Conservation (phyloP, 2,797 vertebrate species). For the Paramormyrops hopkinsi region DNA sequence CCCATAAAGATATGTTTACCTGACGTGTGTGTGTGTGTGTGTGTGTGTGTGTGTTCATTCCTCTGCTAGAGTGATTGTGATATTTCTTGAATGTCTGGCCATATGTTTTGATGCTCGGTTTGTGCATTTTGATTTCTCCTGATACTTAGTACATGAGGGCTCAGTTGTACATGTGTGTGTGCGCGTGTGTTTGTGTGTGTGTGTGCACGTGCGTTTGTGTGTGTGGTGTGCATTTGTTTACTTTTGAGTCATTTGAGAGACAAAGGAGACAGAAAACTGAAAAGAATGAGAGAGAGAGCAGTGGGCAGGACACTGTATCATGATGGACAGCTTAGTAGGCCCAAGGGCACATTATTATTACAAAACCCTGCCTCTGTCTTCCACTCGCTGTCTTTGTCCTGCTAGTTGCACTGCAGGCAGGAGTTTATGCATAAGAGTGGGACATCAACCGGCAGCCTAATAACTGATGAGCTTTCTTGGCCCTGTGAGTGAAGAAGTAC, state of each 20-base stretch:
- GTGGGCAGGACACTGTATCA: not conserved
- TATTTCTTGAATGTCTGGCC: not conserved
- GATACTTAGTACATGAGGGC: not conserved
- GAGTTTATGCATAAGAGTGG: conserved; percentile 31
- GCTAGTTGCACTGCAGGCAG: conserved; percentile 41
- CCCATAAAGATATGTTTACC: not conserved
- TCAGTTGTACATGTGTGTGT: not conserved
- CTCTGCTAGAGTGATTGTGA: not conserved
- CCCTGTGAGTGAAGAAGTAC: conserved; percentile 43
- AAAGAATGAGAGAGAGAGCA: not conserved
- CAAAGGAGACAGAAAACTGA: not conserved
- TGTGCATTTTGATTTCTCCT: not conserved
- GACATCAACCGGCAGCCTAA: conserved; percentile 36
- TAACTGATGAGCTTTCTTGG: conserved; percentile 39
- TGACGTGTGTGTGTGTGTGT: not conserved
- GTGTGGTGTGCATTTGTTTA: conserved; percentile 1
- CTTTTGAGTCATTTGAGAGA: not conserved
- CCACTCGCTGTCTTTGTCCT: conserved; percentile 26
- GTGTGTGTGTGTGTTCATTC: not conserved
- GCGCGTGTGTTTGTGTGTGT: not conserved
- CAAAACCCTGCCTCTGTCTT: conserved; percentile 38
- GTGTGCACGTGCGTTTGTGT: not conserved
- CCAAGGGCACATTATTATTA: conserved; percentile 65
- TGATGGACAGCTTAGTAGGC: conserved; percentile 51
- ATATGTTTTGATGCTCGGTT: not conserved